A percentile compares a stretch with the other conserved stretches of the same genome.
Conservation (phyloP, 2,797 vertebrate genomes). For the Lutra lutra region DNA sequence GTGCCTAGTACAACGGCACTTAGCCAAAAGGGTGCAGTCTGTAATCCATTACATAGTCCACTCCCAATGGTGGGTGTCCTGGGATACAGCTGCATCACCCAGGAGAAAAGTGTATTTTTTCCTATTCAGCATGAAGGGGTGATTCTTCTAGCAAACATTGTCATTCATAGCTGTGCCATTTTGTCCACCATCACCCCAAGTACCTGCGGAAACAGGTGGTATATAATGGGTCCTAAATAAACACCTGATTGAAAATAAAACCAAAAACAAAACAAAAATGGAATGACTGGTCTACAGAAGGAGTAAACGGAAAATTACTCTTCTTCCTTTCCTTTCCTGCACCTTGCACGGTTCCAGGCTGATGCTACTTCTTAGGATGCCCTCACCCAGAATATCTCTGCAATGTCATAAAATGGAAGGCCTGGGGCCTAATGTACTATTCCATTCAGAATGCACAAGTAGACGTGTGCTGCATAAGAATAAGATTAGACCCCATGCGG, state of each 20-base stretch:
- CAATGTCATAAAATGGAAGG: background rate
- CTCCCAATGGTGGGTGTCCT: fast-evolving
- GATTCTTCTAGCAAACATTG: background rate
- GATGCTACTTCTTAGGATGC: background rate
- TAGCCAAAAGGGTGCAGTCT: background rate
- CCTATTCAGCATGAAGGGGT: background rate
- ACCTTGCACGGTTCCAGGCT: background rate
- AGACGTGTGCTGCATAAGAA: slow-evolving; percentile 58
- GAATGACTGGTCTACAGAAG: background rate
- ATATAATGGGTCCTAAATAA: background rate
- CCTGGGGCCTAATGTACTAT: background rate
- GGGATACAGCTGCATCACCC: background rate
- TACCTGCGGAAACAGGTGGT: background rate
- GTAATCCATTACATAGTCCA: background rate
- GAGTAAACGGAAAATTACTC: background rate
- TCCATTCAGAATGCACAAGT: slow-evolving; percentile 46
- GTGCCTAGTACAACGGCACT: background rate
- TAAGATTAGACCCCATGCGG: slow-evolving; percentile 17
- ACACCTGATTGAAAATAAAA: background rate
- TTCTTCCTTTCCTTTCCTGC: background rate
- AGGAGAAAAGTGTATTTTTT: background rate
- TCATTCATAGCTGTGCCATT: background rate
- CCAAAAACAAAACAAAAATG: background rate
- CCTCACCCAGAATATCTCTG: background rate
- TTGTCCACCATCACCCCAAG: background rate